Evolutionary conservation across 2,797 vertebrate species (phyloP).

Genomic region (Acridotheres tristis): DNA sequence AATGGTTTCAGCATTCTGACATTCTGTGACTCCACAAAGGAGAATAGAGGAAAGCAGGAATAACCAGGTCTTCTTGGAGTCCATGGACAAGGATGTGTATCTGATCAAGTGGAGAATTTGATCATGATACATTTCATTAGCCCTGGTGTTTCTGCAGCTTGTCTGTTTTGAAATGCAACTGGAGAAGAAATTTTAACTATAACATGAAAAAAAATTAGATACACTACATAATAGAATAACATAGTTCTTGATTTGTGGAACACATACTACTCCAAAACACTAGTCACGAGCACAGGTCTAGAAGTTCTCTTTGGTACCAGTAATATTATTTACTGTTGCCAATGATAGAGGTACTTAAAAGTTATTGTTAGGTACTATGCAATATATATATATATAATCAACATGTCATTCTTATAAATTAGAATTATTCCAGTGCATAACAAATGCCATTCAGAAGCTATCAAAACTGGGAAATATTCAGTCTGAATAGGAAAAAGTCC

Average conservation of each 20-base stretch:
- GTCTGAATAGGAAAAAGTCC: not conserved
- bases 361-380: fast-evolving
- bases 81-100: not conserved
- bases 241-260: not conserved
- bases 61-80: not conserved
- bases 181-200: not conserved
- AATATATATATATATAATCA: not conserved
- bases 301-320: not conserved
- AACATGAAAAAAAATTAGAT: not conserved
- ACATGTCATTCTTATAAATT: not conserved
- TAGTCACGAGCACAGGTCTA: not conserved
- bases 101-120: not conserved
- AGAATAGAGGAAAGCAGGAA: not conserved
- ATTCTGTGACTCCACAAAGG: not conserved
- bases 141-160: not conserved
- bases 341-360: not conserved
- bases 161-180: not conserved
- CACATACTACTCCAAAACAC: not conserved
- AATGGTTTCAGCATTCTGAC: not conserved
- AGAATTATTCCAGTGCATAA: not conserved
- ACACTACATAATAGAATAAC: not conserved
- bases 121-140: not conserved
- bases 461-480: not conserved
- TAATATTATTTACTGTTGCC: not conserved
- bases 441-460: not conserved